These are phyloP conservation scores for Zhuqinia jingwanae DNA, from an alignment of 2,888 invertebrate species.

Conservation along the genomic window DNA sequence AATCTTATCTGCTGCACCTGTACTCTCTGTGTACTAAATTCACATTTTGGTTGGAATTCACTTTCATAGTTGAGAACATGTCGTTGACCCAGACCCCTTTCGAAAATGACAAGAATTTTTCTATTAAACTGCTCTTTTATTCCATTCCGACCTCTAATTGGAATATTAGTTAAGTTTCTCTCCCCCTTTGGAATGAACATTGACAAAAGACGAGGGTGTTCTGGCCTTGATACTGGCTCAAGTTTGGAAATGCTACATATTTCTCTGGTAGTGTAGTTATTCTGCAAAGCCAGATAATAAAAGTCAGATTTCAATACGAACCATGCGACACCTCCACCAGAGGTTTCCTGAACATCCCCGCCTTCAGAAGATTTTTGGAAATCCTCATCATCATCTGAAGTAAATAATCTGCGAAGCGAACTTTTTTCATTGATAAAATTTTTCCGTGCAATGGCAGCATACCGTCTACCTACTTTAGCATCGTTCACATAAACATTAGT, in stretches of 20 bases:
- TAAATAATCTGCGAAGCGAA: conserved; percentile 1
- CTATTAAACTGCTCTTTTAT: conserved; percentile 47
- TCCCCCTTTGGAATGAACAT: conserved; percentile 38
- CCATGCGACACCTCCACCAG: conserved; percentile 35
- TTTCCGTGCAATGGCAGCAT: background rate
- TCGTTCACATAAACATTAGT: conserved; percentile 40
- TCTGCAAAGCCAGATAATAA: conserved; percentile 31
- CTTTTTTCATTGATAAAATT: conserved; percentile 35
- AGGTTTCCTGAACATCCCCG: too few relatives aligned
- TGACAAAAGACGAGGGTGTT: conserved; percentile 32
- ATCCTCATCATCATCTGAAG: background rate
- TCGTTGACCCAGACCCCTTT: conserved; percentile 34
- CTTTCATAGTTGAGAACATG: conserved; percentile 27
- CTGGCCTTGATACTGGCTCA: conserved; percentile 3
- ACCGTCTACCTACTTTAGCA: background rate
- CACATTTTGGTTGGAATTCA: conserved; percentile 49
- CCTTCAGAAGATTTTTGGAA: background rate
- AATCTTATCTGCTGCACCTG: background rate
- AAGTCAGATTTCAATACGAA: conserved; percentile 44
- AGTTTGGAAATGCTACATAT: conserved; percentile 39
- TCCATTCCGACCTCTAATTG: background rate
- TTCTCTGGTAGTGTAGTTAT: conserved; percentile 14
- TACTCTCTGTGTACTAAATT: background rate
- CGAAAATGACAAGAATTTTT: conserved; percentile 38
- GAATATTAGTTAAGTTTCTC: background rate